Evolutionary conservation across 2,888 invertebrate genomes (phyloP), one percentile per base, ranked within the genome.

Genomic region (Hyles lineata): DNA sequence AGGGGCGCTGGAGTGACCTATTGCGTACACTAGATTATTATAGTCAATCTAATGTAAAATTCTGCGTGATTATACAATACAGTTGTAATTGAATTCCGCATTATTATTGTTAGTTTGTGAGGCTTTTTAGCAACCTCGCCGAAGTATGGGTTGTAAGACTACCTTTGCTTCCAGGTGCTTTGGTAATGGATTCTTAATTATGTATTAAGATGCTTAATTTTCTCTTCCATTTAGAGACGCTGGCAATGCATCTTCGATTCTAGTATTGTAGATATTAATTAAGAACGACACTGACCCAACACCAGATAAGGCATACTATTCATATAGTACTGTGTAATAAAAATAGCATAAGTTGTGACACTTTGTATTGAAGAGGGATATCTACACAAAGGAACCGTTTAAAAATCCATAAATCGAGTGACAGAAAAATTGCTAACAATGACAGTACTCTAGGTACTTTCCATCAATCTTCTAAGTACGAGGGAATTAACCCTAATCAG

Each of bases 41-140:
- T 71, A 62, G 55, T 71, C 61, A 63, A 72, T 73, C 73, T 73
- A 74, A 78, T 78, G 75, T 75, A 76, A 77, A 77, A 76, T 17
- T 52, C 21, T 19, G 52, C 62, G 55, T 62, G 71, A 78, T 77
- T 55, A 55, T 55, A 55, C 76, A 63, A 74, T 78, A 75, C 74
- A 77, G 74, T 76, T 72, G 74, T 70, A 74, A 70, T 74, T 72
- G 74, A 75, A 73, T 70, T 55, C 55, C 55, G 55, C 55, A 19
- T 55, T n/a, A 55, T n/a, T 17, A 55, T n/a, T 3, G 29, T 50
- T 55, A n/a, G 15, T 55, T n/a, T 55, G 17, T n/a, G 55, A n/a
- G 19, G 8, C n/a, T 55, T 55, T 43, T 43, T 2, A 43, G 43
- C 2, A 43, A 43, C 15, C 43, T 43, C 2, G 15, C 15, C 15